phyloP scores from a whole-genome alignment of 2,888 invertebrate species.

The Drosophila sordidapex region DNA sequence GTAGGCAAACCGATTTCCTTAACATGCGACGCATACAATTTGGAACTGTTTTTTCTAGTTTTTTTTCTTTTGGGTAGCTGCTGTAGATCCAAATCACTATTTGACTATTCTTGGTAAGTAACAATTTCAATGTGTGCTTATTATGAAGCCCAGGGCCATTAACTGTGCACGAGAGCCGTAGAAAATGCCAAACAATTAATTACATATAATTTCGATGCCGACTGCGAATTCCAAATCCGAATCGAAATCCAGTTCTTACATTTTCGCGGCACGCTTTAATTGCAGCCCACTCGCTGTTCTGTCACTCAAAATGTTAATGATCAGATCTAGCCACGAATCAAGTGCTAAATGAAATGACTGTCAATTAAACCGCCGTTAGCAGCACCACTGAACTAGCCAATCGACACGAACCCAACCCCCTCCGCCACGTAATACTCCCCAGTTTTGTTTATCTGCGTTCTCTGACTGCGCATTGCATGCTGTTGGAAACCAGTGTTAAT shows the following conservation, averaged over 20 bases:
- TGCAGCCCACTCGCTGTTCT: slow-evolving; percentile 18
- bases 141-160: slow-evolving; percentile 32
- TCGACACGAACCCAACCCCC: neutral
- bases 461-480: slow-evolving; percentile 18
- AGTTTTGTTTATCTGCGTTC: slow-evolving; percentile 15
- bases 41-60: slow-evolving; percentile 24
- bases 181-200: slow-evolving; percentile 52
- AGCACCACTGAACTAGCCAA: slow-evolving; percentile 6
- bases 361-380: slow-evolving; percentile 61
- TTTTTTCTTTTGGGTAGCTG: slow-evolving; percentile 2
- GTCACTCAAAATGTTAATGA: slow-evolving; percentile 55
- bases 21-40: slow-evolving; percentile 52
- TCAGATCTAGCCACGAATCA: slow-evolving; percentile 31
- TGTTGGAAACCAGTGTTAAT: slow-evolving; percentile 22
- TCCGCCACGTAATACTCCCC: neutral
- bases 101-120: slow-evolving; percentile 25
- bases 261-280: slow-evolving; percentile 22
- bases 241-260: slow-evolving; percentile 42
- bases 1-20: slow-evolving; percentile 52
- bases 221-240: neutral
- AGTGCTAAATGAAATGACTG: slow-evolving; percentile 56
- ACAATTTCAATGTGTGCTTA: slow-evolving; percentile 21
- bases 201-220: slow-evolving; percentile 40
- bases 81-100: slow-evolving; percentile 11
- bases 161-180: slow-evolving; percentile 43